Base-by-base conservation (phyloP, 2,888 invertebrate genomes). In the Atrina japonica region DNA sequence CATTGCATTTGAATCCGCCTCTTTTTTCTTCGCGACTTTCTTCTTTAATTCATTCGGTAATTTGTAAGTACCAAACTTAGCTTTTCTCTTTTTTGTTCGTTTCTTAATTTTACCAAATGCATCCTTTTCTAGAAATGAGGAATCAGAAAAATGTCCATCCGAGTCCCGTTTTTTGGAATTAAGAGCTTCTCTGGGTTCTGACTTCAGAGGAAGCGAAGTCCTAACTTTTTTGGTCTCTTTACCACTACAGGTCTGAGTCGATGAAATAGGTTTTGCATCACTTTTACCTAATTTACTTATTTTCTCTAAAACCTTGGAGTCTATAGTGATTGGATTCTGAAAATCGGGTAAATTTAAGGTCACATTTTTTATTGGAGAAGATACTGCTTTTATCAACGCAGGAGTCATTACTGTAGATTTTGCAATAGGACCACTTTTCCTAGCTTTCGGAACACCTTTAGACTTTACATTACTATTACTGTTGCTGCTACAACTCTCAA, bases 1-100 rank as follows among this genome's bases (percentile, higher is more conserved):
- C 7, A 43, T 16, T 43, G 41, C 21, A 16, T 23, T 49, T 21
- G 41, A 40, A 16, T 61, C 61, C 25, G 47, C 56, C 1, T 72
- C 67, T 59, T 72, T 72, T 63, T 72, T 72, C 50, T 72, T 72
- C n/a, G 35, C 21, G 3, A 56, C 11, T 43, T 56, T 67, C 27
- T 72, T 72, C 41, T 73, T 76, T 27, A 64, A 75, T 64, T 81
- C 81, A 49, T 76, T 74, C 1, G 81, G 81, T 18, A 81, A 64
- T 65, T 68, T 75, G 49, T 81, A 81, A 9, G 61, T 63, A 23
- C 80, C 80, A 23, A 75, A 56, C 56, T 63, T 73, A 18, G 70
- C 68, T n/a, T 66, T 67, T 55, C 78, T 76, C 35, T 72, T 76
- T 25, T 66, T 61, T 49, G 41, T 29, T 27, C 61, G 21, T 61